A percentile compares a stretch with the other conserved stretches of the same genome.
These are phyloP conservation scores for Enteromius fasciolatus DNA, from an alignment of 2,797 vertebrate species.

Conservation along the genomic window DNA sequence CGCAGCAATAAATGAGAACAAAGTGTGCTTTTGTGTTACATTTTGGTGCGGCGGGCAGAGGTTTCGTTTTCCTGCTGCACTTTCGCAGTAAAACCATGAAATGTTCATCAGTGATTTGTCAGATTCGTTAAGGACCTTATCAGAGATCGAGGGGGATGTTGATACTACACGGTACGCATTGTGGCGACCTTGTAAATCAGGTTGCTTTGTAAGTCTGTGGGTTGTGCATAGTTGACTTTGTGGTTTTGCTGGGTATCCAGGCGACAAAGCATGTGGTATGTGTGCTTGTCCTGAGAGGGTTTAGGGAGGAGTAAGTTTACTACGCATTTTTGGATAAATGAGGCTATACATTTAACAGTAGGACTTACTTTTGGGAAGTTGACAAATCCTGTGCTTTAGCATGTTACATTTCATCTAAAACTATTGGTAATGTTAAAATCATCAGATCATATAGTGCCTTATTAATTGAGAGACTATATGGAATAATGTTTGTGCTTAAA, in stretches of 20 bases:
- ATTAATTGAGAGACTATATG: neutral
- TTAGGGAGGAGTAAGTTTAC: neutral
- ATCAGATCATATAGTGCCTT: neutral
- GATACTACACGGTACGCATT: neutral
- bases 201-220: neutral
- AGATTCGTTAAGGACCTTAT: neutral
- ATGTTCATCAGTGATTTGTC: neutral
- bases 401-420: neutral
- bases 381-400: neutral
- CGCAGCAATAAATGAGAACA: slow-evolving; percentile 50
- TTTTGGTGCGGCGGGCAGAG: slow-evolving; percentile 2
- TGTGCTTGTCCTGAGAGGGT: slow-evolving; percentile 19
- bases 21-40: slow-evolving; percentile 47
- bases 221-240: neutral
- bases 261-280: slow-evolving; percentile 32
- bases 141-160: neutral
- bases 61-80: slow-evolving; percentile 9
- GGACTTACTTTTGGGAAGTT: slow-evolving; percentile 10
- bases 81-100: neutral
- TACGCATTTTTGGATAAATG: neutral
- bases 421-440: neutral
- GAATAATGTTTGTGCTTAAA: no score
- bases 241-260: slow-evolving; percentile 42
- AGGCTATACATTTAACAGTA: neutral
- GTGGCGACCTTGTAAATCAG: slow-evolving; percentile 38